Percentiles rank a stretch among this genome's conserved stretches.
Evolutionary conservation across 2,888 invertebrate genomes (phyloP).

Genomic region (Bellardia pandia): DNA sequence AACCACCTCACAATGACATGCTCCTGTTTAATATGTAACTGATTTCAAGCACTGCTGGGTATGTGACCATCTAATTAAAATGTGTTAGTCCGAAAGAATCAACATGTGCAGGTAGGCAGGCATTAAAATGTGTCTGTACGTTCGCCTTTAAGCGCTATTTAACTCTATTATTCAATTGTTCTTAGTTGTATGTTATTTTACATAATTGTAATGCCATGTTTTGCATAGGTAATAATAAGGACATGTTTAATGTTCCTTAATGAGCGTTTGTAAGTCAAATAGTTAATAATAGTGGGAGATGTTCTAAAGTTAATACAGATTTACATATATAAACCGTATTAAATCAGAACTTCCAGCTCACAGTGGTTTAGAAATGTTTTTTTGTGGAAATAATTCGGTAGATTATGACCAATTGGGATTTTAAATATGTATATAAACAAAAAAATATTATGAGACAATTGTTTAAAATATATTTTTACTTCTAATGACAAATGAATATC

Average conservation of each 20-base stretch:
- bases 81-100: neutral
- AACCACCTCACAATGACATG: no score
- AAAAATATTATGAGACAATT: no score
- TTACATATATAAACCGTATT: no score
- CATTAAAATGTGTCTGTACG: neutral
- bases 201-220: constrained; percentile 45
- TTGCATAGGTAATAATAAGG: constrained; percentile 33
- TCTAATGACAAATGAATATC: no score
- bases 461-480: no score
- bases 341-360: no score
- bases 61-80: neutral
- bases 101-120: neutral
- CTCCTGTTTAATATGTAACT: no score
- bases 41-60: no score
- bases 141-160: constrained; percentile 42
- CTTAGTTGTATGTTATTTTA: constrained; percentile 5
- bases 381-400: no score
- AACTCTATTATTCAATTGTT: constrained; percentile 47
- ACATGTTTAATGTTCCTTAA: constrained; percentile 9
- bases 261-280: neutral
- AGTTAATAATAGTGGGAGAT: neutral
- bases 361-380: no score
- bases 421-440: no score
- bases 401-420: no score
- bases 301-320: neutral